Evolutionary conservation across 2,888 invertebrate genomes (phyloP).

Genomic region (Acanthosoma haemorrhoidale): DNA sequence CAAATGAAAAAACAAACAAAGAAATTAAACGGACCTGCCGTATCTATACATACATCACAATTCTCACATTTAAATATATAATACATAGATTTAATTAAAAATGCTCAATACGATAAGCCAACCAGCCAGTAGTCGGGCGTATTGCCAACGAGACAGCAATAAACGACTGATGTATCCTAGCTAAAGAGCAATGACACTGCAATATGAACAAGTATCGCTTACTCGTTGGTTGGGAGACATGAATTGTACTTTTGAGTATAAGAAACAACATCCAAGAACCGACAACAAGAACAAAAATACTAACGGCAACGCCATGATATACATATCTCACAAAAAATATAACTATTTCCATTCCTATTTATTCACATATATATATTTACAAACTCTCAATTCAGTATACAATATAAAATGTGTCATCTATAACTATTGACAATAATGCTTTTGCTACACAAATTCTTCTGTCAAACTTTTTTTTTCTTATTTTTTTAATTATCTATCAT

Average conservation of each 20-base stretch:
- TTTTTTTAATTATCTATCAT: conserved; percentile 11
- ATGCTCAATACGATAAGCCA: background rate
- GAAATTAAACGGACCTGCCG: conserved; percentile 25
- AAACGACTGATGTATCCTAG: background rate
- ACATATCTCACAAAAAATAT: conserved; percentile 22
- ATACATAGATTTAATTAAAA: background rate
- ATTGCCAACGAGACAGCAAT: background rate
- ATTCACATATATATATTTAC: background rate
- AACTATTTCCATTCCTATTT: conserved; percentile 6
- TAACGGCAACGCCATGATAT: conserved; percentile 13
- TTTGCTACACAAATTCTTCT: background rate
- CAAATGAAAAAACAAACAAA: conserved; percentile 6
- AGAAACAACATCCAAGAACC: conserved; percentile 9
- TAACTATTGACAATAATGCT: conserved; percentile 20
- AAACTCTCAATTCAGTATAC: conserved; percentile 16
- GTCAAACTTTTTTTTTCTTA: background rate
- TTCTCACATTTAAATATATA: conserved; percentile 23
- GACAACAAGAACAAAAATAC: conserved; percentile 22
- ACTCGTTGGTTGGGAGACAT: conserved; percentile 17
- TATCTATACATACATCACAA: conserved; percentile 17
- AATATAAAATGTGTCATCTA: conserved; percentile 24
- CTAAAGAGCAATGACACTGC: background rate
- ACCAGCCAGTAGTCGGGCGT: conserved; percentile 1
- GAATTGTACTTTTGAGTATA: conserved; percentile 21
- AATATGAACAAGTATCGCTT: background rate